These are phyloP conservation scores for Diabrotica virgifera DNA, from an alignment of 1,140 invertebrate species.

Conservation along the genomic window DNA sequence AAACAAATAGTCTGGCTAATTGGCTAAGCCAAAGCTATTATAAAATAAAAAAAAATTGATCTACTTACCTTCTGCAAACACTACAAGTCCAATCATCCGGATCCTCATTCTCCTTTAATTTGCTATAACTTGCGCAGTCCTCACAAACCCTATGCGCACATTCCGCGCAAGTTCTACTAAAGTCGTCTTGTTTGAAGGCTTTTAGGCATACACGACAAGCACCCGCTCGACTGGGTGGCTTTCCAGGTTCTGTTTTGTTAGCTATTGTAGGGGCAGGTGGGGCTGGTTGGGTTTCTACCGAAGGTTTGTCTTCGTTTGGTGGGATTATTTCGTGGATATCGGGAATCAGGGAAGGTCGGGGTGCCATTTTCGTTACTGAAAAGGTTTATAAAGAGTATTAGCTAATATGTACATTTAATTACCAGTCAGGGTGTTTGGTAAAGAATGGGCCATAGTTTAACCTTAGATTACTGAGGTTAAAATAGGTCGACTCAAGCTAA, in stretches of 20 bases:
- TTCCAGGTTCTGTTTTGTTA: slow-evolving; percentile 61
- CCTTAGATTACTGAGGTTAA: too few species aligned
- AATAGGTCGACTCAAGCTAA: too few species aligned
- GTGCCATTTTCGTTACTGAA: slow-evolving; percentile 65
- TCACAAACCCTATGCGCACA: slow-evolving; percentile 87
- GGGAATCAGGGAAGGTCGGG: slow-evolving; percentile 57
- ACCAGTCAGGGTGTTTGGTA: too few species aligned
- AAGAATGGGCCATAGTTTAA: too few species aligned
- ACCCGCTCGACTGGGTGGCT: slow-evolving; percentile 67
- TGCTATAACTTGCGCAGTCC: slow-evolving; percentile 87
- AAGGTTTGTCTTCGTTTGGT: slow-evolving; percentile 28
- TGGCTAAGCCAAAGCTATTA: too few species aligned
- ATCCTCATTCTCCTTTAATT: slow-evolving; percentile 75
- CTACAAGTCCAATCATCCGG: slow-evolving; percentile 47
- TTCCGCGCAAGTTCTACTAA: slow-evolving; percentile 78
- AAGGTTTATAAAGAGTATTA: slow-evolving; percentile 12
- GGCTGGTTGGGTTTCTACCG: slow-evolving; percentile 40
- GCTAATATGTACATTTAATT: too few species aligned
- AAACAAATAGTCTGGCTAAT: too few species aligned
- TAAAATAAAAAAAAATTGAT: too few species aligned
- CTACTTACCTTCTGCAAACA: slow-evolving; percentile 42
- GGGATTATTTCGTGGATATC: slow-evolving; percentile 47
- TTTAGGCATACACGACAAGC: slow-evolving; percentile 84
- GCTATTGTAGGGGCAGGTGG: slow-evolving; percentile 47
- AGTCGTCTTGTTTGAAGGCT: slow-evolving; percentile 80